phyloP scores from a whole-genome alignment of 2,888 invertebrate genomes.

The Empis livida region DNA sequence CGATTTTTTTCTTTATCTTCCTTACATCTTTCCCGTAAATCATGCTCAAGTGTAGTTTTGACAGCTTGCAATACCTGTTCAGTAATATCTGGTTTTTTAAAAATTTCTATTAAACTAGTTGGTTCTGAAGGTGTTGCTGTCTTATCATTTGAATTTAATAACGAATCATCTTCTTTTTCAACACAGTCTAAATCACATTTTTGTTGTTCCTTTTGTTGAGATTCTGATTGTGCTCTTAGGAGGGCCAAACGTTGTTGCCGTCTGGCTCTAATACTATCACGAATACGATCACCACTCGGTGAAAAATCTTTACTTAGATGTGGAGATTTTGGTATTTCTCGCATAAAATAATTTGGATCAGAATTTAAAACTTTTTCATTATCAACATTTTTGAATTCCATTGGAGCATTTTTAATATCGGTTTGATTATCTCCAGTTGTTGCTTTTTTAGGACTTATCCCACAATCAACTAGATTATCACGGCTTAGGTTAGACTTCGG shows the following conservation, averaged over 20 bases:
- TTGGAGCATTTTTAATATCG: background rate
- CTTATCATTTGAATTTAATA: slow-evolving; percentile 7
- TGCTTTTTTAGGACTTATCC: slow-evolving; percentile 1
- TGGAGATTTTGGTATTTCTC: slow-evolving; percentile 34
- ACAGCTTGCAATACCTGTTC: slow-evolving; percentile 26
- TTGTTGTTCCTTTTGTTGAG: background rate
- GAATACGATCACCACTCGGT: slow-evolving; percentile 32
- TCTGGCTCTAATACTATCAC: slow-evolving; percentile 33
- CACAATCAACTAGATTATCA: slow-evolving; percentile 25
- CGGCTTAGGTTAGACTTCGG: slow-evolving; percentile 32
- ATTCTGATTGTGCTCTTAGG: background rate
- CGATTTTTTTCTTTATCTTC: slow-evolving; percentile 14
- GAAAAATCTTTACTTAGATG: slow-evolving; percentile 36
- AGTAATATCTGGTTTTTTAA: slow-evolving; percentile 15
- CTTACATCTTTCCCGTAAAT: slow-evolving; percentile 4
- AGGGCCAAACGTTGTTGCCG: slow-evolving; percentile 20
- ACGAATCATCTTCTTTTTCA: slow-evolving; percentile 1
- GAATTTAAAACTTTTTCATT: background rate
- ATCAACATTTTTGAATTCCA: background rate
- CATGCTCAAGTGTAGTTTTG: slow-evolving; percentile 22
- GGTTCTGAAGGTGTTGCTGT: slow-evolving; percentile 9
- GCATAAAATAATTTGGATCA: slow-evolving; percentile 10
- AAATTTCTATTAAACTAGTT: slow-evolving; percentile 9
- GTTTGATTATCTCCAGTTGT: background rate
- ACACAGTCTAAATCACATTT: background rate